A percentile compares a stretch with the other conserved stretches of the same genome.
These are phyloP conservation scores for Sialis lutaria DNA, from an alignment of 2,888 invertebrate species.

Conservation along the genomic window DNA sequence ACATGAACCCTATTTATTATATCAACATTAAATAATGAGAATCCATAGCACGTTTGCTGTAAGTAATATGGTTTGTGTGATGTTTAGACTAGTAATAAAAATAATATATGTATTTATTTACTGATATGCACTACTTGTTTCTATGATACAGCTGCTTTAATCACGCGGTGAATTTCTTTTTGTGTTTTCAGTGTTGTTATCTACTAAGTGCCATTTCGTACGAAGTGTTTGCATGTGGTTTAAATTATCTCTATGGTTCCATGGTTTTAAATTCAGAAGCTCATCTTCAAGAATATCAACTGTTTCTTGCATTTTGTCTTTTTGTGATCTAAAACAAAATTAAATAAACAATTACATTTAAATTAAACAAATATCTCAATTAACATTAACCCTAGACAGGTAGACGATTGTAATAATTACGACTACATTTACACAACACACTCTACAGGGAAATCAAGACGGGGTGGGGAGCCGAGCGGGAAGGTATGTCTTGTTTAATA, in stretches of 20 bases:
- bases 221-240: slow-evolving; percentile 20
- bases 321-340: neutral
- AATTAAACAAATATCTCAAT: too few species aligned
- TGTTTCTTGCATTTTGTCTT: neutral
- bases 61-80: too few species aligned
- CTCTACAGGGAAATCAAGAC: too few species aligned
- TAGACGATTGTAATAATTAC: too few species aligned
- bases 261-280: slow-evolving; percentile 23
- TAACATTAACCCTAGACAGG: too few species aligned
- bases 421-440: too few species aligned
- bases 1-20: too few species aligned
- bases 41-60: too few species aligned
- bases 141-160: neutral
- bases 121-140: slow-evolving; percentile 1
- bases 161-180: neutral
- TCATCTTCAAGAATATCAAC: slow-evolving; percentile 19
- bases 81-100: slow-evolving; percentile 3
- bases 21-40: too few species aligned
- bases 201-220: slow-evolving; percentile 17
- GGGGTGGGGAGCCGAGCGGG: too few species aligned
- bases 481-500: too few species aligned
- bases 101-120: slow-evolving; percentile 2
- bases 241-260: slow-evolving; percentile 21
- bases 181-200: neutral
- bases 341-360: too few species aligned